These are phyloP conservation scores for Coenobita brevimanus DNA, from an alignment of 1,140 invertebrate genomes.

Conservation along the genomic window DNA sequence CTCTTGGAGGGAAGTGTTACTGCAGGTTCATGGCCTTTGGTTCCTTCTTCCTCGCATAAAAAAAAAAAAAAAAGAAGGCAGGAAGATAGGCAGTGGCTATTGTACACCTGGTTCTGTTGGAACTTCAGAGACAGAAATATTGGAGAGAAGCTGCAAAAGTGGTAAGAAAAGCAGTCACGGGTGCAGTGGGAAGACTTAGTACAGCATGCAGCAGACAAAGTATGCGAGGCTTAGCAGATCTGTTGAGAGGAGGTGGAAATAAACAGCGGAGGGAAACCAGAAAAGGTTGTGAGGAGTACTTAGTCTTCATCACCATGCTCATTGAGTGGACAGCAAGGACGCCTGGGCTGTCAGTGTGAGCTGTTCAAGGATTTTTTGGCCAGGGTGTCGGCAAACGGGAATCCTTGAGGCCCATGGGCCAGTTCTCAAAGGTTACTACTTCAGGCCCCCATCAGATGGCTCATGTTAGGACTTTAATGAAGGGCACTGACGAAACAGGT, in stretches of 20 bases:
- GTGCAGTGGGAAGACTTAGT: background rate
- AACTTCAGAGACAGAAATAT: background rate
- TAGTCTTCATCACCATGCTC: too few relatives aligned
- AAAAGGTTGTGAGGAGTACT: too few relatives aligned
- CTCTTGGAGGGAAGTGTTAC: too few relatives aligned
- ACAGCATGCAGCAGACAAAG: background rate
- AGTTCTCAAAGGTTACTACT: background rate
- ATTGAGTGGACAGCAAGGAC: background rate
- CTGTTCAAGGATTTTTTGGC: background rate
- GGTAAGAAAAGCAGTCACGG: background rate
- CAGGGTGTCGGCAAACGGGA: background rate
- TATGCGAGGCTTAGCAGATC: background rate
- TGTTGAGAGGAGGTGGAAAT: background rate
- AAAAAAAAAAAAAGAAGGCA: too few relatives aligned
- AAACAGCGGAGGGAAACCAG: too few relatives aligned
- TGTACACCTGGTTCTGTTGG: background rate
- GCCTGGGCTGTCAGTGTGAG: background rate
- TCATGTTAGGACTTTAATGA: background rate
- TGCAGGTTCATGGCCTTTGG: too few relatives aligned
- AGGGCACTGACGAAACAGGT: background rate
- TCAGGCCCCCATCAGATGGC: background rate
- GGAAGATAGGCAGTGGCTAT: conserved; percentile 1
- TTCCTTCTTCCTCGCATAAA: too few relatives aligned
- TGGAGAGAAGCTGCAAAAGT: conserved; percentile 4
- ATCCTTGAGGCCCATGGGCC: background rate